Evolutionary conservation across 2,113 vertebrate genomes (phyloP).

Genomic region (Corythornis cristatus): DNA sequence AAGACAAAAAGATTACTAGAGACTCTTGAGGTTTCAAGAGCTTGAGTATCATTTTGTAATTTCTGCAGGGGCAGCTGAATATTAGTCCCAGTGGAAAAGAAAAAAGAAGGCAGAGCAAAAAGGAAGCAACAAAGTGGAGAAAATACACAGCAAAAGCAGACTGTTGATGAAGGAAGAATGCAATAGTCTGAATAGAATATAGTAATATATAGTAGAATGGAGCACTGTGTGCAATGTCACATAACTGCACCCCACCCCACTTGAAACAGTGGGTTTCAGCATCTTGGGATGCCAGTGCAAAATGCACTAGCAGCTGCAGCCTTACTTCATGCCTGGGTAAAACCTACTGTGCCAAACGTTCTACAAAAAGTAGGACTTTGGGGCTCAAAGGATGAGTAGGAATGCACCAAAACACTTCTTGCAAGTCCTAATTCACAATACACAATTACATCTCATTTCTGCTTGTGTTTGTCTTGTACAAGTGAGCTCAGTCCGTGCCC

Average conservation of each 20-base stretch:
- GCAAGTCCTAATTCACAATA: neutral
- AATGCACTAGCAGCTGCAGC: neutral
- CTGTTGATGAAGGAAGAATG: neutral
- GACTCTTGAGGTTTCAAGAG: neutral
- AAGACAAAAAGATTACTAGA: neutral
- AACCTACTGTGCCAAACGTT: fast-evolving
- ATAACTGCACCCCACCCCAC: neutral
- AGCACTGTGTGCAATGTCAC: neutral
- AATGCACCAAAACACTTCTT: neutral
- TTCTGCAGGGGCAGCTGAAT: neutral
- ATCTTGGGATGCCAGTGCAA: neutral
- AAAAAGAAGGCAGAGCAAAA: neutral
- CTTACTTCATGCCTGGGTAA: neutral
- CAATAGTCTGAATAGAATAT: neutral
- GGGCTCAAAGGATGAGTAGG: neutral
- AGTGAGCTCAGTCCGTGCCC: neutral
- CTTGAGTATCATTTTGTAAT: neutral
- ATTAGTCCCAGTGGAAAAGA: neutral
- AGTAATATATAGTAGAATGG: no score
- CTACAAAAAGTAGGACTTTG: neutral
- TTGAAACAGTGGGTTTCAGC: neutral
- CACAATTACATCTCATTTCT: neutral
- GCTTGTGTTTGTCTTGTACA: neutral
- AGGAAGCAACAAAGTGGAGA: neutral
- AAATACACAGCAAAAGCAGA: neutral